Percentiles rank a stretch among this genome's conserved stretches.
Conservation (phyloP, 2,113 vertebrate genomes). For the Stegastes partitus region DNA sequence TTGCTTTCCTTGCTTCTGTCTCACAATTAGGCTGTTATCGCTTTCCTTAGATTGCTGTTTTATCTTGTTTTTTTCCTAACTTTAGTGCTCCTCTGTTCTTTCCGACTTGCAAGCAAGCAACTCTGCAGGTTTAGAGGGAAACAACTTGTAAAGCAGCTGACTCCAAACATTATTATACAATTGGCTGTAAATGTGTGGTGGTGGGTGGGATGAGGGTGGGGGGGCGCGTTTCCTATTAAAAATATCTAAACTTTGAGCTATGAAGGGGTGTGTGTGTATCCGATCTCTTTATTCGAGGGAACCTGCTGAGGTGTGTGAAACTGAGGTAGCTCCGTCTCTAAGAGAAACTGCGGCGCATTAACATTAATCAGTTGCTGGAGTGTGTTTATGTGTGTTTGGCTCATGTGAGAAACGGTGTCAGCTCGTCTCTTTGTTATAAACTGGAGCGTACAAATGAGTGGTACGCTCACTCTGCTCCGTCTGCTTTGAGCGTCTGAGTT, state of each 20-base stretch:
- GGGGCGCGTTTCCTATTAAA: slow-evolving; percentile 38
- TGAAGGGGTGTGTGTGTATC: slow-evolving; percentile 20
- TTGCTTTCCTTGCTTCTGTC: slow-evolving; percentile 12
- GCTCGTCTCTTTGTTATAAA: slow-evolving; percentile 55
- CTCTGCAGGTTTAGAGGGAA: slow-evolving; percentile 15
- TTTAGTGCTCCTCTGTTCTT: not conserved
- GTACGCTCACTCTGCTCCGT: slow-evolving; percentile 42
- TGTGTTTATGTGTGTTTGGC: slow-evolving; percentile 14
- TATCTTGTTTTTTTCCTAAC: slow-evolving; percentile 10
- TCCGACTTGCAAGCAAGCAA: slow-evolving; percentile 32
- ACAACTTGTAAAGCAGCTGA: slow-evolving; percentile 56
- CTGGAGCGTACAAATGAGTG: slow-evolving; percentile 51
- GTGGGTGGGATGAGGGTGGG: no score
- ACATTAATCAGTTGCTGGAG: slow-evolving; percentile 42
- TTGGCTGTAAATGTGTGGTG: slow-evolving; percentile 40
- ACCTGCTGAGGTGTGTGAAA: slow-evolving; percentile 60
- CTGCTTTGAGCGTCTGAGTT: slow-evolving; percentile 34
- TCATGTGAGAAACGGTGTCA: slow-evolving; percentile 24
- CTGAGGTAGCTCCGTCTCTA: not conserved
- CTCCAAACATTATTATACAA: slow-evolving; percentile 24
- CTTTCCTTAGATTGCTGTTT: slow-evolving; percentile 22
- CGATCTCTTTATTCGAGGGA: slow-evolving; percentile 24
- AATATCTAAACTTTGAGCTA: slow-evolving; percentile 34
- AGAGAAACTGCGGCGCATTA: slow-evolving; percentile 31
- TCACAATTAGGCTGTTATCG: slow-evolving; percentile 29